These are phyloP conservation scores for Hydraecia micacea DNA, from an alignment of 2,888 invertebrate genomes.

Conservation along the genomic window DNA sequence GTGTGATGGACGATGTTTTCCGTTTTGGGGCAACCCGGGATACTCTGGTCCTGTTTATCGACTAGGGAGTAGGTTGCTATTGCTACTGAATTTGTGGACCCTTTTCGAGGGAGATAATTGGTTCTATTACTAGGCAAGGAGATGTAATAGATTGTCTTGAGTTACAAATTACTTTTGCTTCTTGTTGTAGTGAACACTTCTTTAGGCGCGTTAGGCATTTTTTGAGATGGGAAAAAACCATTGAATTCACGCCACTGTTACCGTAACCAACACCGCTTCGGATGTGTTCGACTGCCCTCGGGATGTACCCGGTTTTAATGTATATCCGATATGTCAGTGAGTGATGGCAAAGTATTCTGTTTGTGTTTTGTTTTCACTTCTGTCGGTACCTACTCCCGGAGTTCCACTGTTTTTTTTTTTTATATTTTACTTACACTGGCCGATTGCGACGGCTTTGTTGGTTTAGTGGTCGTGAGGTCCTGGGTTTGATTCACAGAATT, in stretches of 20 bases:
- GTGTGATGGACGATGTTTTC: constrained; percentile 62
- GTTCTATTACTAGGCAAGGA: constrained; percentile 40
- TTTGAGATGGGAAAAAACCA: too few species aligned
- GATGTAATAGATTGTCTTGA: constrained; percentile 40
- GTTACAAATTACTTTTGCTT: constrained; percentile 23
- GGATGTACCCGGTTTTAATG: too few species aligned
- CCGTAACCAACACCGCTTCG: too few species aligned
- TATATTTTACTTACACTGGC: neutral
- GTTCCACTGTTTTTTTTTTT: too few species aligned
- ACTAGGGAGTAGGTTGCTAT: constrained; percentile 41
- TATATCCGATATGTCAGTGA: too few species aligned
- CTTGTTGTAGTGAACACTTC: too few species aligned
- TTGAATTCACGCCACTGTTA: too few species aligned
- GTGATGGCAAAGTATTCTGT: too few species aligned
- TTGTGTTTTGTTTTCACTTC: too few species aligned
- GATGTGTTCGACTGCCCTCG: too few species aligned
- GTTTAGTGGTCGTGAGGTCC: neutral
- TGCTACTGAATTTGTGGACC: constrained; percentile 52
- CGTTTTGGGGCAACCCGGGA: constrained; percentile 48
- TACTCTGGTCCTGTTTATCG: constrained; percentile 54
- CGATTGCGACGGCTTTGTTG: neutral
- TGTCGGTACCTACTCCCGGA: too few species aligned
- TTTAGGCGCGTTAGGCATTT: neutral
- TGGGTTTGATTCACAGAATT: neutral
- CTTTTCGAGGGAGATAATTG: constrained; percentile 45